Conservation (phyloP, 2,113 vertebrate species). For the Callaeas wilsoni region DNA sequence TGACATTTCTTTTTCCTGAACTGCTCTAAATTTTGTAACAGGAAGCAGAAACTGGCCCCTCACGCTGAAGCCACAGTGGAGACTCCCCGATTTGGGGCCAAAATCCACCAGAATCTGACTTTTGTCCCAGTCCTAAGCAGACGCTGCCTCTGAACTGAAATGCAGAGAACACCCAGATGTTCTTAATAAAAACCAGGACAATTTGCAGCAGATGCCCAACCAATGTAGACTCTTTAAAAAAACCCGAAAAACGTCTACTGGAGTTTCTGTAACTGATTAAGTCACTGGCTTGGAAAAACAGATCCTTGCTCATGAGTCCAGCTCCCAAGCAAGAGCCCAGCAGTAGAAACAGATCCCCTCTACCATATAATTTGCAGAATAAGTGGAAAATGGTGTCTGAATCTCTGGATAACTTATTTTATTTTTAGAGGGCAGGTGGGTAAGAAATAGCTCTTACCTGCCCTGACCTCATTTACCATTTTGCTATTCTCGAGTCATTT, state of each 20-base stretch:
- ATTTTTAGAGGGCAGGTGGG: background rate
- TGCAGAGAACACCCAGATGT: background rate
- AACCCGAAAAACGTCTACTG: background rate
- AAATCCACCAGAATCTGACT: background rate
- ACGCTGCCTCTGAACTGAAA: background rate
- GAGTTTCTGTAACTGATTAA: constrained; percentile 27
- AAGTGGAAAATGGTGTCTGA: background rate
- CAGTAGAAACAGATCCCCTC: background rate
- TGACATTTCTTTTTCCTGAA: background rate
- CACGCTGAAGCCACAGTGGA: background rate
- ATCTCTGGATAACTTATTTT: background rate
- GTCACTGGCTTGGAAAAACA: background rate
- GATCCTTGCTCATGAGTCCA: background rate
- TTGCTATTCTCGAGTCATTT: background rate
- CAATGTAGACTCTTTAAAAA: background rate
- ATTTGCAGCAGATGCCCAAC: background rate
- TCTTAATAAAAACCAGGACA: background rate
- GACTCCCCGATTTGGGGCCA: background rate
- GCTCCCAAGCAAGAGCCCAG: background rate
- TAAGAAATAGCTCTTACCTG: constrained; percentile 31
- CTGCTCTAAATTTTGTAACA: background rate
- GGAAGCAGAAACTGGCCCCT: background rate
- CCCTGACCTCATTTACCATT: constrained; percentile 17
- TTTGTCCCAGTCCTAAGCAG: background rate
- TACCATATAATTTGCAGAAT: background rate